Conservation (phyloP, 2,797 vertebrate genomes). For the Emydoidea blandingii region DNA sequence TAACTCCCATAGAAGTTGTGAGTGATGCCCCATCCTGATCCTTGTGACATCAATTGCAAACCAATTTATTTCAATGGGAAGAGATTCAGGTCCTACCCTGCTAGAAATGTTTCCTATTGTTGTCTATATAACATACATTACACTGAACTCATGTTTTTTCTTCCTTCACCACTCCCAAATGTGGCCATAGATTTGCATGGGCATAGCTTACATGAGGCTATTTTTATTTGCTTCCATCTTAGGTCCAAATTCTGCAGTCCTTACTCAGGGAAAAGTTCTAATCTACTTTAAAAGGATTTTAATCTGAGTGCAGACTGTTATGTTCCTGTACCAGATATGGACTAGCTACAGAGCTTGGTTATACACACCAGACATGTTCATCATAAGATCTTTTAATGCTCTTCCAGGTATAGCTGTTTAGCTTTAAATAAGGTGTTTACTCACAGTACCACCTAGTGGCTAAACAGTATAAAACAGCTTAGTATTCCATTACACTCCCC, state of each 20-base stretch:
- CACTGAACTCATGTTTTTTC: not conserved
- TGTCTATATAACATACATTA: not conserved
- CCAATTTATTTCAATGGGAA: not conserved
- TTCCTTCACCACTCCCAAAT: not conserved
- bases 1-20: not conserved
- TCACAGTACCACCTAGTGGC: not conserved
- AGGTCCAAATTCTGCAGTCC: not conserved
- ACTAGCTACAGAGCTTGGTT: not conserved
- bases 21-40: not conserved
- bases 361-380: not conserved
- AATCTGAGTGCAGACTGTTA: not conserved
- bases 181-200: not conserved
- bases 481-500: not conserved
- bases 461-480: not conserved
- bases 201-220: not conserved
- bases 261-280: not conserved
- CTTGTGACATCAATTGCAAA: not conserved
- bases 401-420: not conserved
- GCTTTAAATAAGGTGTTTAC: not conserved
- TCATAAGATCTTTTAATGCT: not conserved
- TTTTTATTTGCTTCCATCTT: not conserved
- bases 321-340: not conserved
- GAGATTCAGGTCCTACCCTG: not conserved
- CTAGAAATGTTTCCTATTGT: not conserved
- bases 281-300: not conserved